These are phyloP conservation scores for Notothenia coriiceps DNA, from an alignment of 2,113 vertebrate species.

Conservation along the genomic window DNA sequence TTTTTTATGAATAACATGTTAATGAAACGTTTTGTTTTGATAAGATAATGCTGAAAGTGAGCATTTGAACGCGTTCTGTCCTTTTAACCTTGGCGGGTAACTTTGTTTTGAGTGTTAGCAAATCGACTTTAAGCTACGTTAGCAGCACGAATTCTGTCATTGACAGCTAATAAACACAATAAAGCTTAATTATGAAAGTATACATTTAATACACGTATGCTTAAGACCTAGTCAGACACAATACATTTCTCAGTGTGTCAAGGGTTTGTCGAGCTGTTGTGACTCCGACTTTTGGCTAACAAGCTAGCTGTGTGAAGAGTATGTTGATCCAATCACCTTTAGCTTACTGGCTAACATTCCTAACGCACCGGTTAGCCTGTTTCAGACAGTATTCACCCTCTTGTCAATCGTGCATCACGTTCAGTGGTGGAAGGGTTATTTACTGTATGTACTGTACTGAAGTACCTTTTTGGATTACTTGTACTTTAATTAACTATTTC, in stretches of 20 bases:
- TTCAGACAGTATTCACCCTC: neutral
- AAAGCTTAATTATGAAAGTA: neutral
- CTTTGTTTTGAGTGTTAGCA: constrained; percentile 20
- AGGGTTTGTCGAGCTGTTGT: neutral
- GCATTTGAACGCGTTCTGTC: neutral
- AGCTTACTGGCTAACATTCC: too few relatives aligned
- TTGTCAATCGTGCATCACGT: too few relatives aligned
- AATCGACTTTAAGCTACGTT: neutral
- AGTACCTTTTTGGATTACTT: too few relatives aligned
- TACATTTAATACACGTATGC: neutral
- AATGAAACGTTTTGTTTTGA: neutral
- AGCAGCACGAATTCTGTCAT: constrained; percentile 2
- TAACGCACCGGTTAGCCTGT: too few relatives aligned
- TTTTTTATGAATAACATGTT: neutral
- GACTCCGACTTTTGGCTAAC: neutral
- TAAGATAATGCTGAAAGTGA: neutral
- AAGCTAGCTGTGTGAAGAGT: constrained; percentile 14
- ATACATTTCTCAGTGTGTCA: neutral
- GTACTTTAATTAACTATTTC: too few relatives aligned
- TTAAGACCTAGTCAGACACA: neutral
- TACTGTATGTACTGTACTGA: too few relatives aligned
- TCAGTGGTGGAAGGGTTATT: neutral
- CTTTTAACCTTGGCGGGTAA: neutral
- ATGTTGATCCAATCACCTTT: constrained; percentile 39
- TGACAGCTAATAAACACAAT: neutral